Evolutionary conservation across 2,797 vertebrate genomes (phyloP).

Genomic region (Acridotheres tristis): DNA sequence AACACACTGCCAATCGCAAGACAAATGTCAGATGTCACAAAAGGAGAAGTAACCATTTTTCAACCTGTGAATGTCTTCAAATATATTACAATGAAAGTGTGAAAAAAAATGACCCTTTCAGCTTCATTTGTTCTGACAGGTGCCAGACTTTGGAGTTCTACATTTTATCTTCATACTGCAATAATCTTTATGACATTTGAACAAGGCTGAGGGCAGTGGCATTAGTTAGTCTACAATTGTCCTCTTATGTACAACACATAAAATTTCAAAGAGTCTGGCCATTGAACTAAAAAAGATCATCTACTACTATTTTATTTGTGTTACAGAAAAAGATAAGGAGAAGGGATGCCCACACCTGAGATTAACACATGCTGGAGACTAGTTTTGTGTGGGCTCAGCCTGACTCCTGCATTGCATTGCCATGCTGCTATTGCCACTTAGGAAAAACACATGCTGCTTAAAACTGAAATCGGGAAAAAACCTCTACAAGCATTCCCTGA

Average conservation of each 20-base stretch:
- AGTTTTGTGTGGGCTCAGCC: neutral
- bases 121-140: constrained; percentile 59
- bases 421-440: neutral
- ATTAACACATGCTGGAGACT: neutral
- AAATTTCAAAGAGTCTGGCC: neutral
- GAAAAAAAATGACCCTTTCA: neutral
- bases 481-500: neutral
- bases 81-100: constrained; percentile 17
- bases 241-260: neutral
- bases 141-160: constrained; percentile 23
- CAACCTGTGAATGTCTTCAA: constrained; percentile 53
- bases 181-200: constrained; percentile 39
- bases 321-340: neutral
- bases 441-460: neutral
- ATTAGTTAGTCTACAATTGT: constrained; percentile 1
- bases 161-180: constrained; percentile 49
- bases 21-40: constrained; percentile 62
- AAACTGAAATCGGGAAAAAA: neutral
- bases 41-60: constrained; percentile 60
- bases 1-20: constrained; percentile 60
- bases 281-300: neutral
- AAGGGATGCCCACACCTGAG: neutral
- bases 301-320: neutral
- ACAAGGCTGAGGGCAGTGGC: constrained; percentile 12
- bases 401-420: neutral